These are phyloP conservation scores for Luidia sarsii DNA, from an alignment of 53 echinoderm and acorn worm genomes.

Conservation along the genomic window DNA sequence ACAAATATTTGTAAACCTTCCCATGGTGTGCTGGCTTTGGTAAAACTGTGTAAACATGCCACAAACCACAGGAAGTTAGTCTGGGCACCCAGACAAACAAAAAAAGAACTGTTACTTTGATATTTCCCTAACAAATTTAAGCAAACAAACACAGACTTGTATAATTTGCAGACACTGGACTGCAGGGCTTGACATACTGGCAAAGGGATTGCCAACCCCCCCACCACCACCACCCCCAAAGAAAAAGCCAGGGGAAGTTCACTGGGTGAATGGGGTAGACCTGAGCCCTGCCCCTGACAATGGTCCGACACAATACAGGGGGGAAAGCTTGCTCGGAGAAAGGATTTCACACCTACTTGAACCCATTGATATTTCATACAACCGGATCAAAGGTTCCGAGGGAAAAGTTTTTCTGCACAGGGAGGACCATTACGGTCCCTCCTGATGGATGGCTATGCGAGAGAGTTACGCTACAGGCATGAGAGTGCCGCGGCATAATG, in stretches of 20 bases:
- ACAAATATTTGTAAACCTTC: too few relatives aligned
- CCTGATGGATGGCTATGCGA: too few relatives aligned
- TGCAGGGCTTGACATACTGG: neutral
- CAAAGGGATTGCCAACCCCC: neutral
- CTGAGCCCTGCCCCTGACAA: too few relatives aligned
- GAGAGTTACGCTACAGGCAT: too few relatives aligned
- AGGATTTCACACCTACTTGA: slow-evolving; percentile 25
- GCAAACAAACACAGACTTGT: slow-evolving; percentile 7
- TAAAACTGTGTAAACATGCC: neutral
- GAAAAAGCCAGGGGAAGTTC: neutral
- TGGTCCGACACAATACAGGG: too few relatives aligned
- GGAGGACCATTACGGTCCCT: too few relatives aligned
- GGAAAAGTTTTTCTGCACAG: too few relatives aligned
- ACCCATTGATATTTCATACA: slow-evolving; percentile 10
- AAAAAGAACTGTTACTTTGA: slow-evolving; percentile 1
- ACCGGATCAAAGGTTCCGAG: slow-evolving; percentile 8
- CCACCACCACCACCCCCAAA: too few relatives aligned
- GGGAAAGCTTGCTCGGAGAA: neutral
- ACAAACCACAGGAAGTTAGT: neutral
- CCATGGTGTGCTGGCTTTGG: too few relatives aligned
- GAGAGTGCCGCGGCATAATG: too few relatives aligned
- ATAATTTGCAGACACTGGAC: slow-evolving; percentile 22
- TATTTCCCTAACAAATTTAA: slow-evolving; percentile 6
- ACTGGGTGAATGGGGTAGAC: too few relatives aligned
- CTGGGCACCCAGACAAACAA: neutral